Evolutionary conservation across 2,113 vertebrate species (phyloP).

Genomic region (Paedocypris sp.): DNA sequence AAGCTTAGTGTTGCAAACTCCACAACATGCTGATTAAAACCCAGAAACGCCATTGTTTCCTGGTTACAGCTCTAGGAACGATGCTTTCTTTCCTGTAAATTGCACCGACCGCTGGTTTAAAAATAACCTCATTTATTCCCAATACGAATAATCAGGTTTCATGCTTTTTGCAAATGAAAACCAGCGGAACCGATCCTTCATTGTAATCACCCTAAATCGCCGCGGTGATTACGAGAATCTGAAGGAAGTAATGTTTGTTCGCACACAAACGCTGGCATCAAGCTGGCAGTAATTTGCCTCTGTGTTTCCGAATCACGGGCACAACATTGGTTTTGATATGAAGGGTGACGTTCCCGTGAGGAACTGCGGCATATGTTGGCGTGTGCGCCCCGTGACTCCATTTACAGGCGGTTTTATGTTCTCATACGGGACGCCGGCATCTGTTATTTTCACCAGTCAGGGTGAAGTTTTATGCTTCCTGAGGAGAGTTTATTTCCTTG

Average conservation of each 20-base stretch:
- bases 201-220: slow-evolving; percentile 28
- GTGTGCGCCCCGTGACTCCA: slow-evolving; percentile 1
- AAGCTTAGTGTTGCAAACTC: too few relatives aligned
- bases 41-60: neutral
- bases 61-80: neutral
- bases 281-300: too few relatives aligned
- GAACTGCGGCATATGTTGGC: slow-evolving; percentile 1
- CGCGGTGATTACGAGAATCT: slow-evolving; percentile 18
- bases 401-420: neutral
- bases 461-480: neutral
- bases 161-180: slow-evolving; percentile 23
- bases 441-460: neutral
- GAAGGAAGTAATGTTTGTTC: slow-evolving; percentile 24
- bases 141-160: slow-evolving; percentile 32
- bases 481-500: neutral
- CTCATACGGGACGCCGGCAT: neutral
- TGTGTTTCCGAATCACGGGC: slow-evolving; percentile 1
- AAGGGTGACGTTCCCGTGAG: neutral
- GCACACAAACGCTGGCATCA: slow-evolving; percentile 4
- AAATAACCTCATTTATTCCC: slow-evolving; percentile 22
- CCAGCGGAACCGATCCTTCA: slow-evolving; percentile 24
- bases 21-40: too few relatives aligned
- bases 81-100: neutral
- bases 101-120: slow-evolving; percentile 5
- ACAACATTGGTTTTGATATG: slow-evolving; percentile 5